Evolutionary conservation across 2,113 vertebrate species (phyloP), one percentile per base, ranked within the genome.

Genomic region (Collichthys lucidus): DNA sequence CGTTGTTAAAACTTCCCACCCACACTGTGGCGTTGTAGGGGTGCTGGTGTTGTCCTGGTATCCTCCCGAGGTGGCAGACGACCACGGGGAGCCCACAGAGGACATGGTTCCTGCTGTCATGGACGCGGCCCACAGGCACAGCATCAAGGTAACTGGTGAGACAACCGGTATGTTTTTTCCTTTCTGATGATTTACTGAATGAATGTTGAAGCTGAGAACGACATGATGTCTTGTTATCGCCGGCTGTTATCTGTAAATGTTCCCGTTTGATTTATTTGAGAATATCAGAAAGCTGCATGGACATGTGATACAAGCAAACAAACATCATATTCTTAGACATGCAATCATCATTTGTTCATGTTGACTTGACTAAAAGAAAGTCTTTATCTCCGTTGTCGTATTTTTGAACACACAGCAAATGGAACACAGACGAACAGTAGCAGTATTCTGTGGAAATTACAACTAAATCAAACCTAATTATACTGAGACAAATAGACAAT

Each of bases 1-100:
- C 44, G 11, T 29, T 4, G 1, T 7, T 26, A 29, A 46, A 14
- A 76, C 29, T 7, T 65, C 53, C 40, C 59, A 14, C 46, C 62
- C 42, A 2, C 78, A 4, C 57, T 75, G 35, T 80, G 63, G 42
- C 69, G 46, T 42, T 77, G 68, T 61, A 98, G 97, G 97, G 8
- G 97, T 97, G 64, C 91, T 97, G 85, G 96, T 97, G 24, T 88
- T 98, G 86, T 97, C 96, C 68, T 98, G 97, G 97, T 97, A 97
- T 84, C 97, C 97, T 6, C 96, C 96, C 10, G 96, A 95, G 57
- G 91, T 96, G 86, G 96, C 96, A 15, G 97, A 97, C 79, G 94
- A 97, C 80, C 96, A 97, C 0, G 96, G 96, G n/a, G 96, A 97
- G 57, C 94, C 96, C 57, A 94, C 95, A 1, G 96, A 97, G 78